Conservation (phyloP, 2,888 invertebrate genomes). For the Trichogramma evanescens region DNA sequence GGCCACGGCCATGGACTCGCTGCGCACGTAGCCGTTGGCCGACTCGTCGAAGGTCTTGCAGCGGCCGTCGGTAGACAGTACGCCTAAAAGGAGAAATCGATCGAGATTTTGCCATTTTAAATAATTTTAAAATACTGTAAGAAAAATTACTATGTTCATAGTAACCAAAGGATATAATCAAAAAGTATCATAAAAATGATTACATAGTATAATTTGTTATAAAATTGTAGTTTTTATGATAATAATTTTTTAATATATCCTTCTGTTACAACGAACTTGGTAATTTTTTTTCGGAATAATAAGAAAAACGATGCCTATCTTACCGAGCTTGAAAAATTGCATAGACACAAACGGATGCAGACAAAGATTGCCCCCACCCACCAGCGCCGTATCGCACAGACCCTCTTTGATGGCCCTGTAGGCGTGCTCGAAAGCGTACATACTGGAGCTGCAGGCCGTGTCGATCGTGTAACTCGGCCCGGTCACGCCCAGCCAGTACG, state of each 20-base stretch:
- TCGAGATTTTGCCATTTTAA: not conserved
- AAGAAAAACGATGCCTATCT: not conserved
- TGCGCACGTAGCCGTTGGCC: slow-evolving; percentile 70
- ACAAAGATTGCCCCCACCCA: slow-evolving; percentile 77
- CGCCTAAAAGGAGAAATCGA: slow-evolving; percentile 45
- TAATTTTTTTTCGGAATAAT: no score
- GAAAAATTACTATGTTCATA: not conserved
- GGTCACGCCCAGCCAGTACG: slow-evolving; percentile 77
- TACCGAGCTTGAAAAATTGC: slow-evolving; percentile 65
- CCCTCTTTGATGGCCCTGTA: slow-evolving; percentile 70
- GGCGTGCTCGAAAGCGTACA: slow-evolving; percentile 78
- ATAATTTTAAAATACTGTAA: not conserved
- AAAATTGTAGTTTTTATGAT: not conserved
- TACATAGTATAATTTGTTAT: no score
- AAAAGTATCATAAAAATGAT: not conserved
- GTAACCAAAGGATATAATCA: not conserved
- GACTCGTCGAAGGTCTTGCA: slow-evolving; percentile 84
- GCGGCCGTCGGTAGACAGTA: slow-evolving; percentile 71
- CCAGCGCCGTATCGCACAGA: slow-evolving; percentile 79
- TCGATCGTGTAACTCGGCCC: slow-evolving; percentile 87
- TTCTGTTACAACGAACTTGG: not conserved
- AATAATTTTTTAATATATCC: not conserved
- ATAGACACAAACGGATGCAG: slow-evolving; percentile 80
- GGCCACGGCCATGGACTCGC: slow-evolving; percentile 65
- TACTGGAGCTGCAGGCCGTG: slow-evolving; percentile 87